Base-by-base conservation (phyloP, 1,140 invertebrate species). In the Lordiphosa mommai region DNA sequence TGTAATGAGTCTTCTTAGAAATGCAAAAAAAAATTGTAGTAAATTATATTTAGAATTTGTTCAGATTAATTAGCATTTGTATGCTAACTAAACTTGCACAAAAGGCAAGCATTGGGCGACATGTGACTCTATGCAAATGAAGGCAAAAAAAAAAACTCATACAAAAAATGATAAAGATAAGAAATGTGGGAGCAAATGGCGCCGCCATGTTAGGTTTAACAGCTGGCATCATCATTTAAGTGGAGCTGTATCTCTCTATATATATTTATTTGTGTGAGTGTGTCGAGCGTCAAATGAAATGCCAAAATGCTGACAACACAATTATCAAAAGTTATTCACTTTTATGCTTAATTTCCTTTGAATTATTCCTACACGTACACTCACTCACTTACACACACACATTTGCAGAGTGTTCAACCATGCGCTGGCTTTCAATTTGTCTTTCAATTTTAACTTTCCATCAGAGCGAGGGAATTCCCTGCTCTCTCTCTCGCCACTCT, bases 261-360 rank as follows among this genome's bases (percentile, higher is more conserved):
- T 67, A 43, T 68, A 68, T 52, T 9, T 17, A 1, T n/a, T 5
- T 13, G 4, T 9, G n/a, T 10, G 10, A 41, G 20, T 43, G 12
- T 9, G 34, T 8, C 8, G 58, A 51, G 43, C 36, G 53, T 16
- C 59, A 64, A 63, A 68, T 52, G 48, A 16, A 74, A 51, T 50
- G 59, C 51, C 59, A 57, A 76, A 77, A 72, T 37, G 76, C 76
- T 76, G 76, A 82, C 72, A 68, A 57, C 30, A 58, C 71, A 76
- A 82, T 84, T 76, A 82, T 60, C 29, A 82, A 74, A 80, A 82
- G 66, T 82, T 80, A 74, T 82, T 67, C 76, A 82, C 67, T 82
- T 82, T 82, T 68, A 82, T 84, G 77, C 66, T 82, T 76, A 82
- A 82, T 82, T 82, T 82, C 67, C 71, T 64, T 76, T 82, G 58